Evolutionary conservation across 2,888 invertebrate genomes (phyloP).

Genomic region (Hydropsyche betteni): DNA sequence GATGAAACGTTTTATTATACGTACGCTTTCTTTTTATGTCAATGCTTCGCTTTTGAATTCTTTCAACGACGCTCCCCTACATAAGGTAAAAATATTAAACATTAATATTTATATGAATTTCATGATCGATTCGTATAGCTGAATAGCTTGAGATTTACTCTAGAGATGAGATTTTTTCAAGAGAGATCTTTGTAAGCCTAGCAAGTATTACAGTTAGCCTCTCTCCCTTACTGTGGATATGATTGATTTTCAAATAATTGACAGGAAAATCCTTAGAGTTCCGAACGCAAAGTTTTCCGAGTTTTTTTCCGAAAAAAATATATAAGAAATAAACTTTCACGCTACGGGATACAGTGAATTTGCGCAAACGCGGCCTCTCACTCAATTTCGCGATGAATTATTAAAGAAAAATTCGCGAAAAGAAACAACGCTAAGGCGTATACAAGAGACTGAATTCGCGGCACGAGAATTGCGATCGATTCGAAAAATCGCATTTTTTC

Average conservation of each 20-base stretch:
- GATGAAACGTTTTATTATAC: no score
- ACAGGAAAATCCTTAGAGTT: slow-evolving; percentile 21
- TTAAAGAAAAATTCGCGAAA: background rate
- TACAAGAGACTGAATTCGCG: no score
- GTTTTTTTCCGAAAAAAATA: background rate
- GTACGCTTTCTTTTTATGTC: no score
- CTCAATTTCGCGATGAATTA: slow-evolving; percentile 25
- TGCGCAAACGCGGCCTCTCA: background rate
- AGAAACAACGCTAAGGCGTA: no score
- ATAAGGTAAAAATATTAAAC: no score
- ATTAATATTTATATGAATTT: no score
- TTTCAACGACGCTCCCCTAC: no score
- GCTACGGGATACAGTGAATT: slow-evolving; percentile 8
- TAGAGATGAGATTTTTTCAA: slow-evolving; percentile 5
- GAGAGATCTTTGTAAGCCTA: background rate
- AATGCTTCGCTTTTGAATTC: no score
- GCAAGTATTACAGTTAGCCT: slow-evolving; percentile 6
- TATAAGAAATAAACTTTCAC: background rate
- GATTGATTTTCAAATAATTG: slow-evolving; percentile 31
- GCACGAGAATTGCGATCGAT: no score
- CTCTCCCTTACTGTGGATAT: slow-evolving; percentile 7
- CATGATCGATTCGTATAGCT: no score
- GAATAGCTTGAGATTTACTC: background rate
- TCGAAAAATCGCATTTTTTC: no score
- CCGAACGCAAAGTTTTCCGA: slow-evolving; percentile 16